These are phyloP conservation scores for Anarsia innoxiella DNA, from an alignment of 2,888 invertebrate genomes.

Conservation along the genomic window DNA sequence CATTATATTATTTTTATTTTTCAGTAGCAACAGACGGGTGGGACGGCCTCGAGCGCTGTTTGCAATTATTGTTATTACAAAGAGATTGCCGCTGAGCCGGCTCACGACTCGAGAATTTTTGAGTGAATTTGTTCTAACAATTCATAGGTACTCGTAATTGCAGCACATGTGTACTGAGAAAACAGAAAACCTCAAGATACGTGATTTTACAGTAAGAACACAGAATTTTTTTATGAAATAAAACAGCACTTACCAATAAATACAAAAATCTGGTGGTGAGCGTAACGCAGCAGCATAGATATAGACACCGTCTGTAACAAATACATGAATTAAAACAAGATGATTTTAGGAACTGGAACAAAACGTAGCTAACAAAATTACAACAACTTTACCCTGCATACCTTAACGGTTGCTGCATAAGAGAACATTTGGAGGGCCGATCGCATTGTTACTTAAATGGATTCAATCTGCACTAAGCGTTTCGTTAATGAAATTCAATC, in stretches of 20 bases:
- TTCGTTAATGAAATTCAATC: slow-evolving; percentile 75
- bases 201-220: no score
- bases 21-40: slow-evolving; percentile 18
- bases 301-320: slow-evolving; percentile 97
- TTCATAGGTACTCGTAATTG: slow-evolving; percentile 43
- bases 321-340: no score
- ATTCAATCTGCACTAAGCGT: slow-evolving; percentile 74
- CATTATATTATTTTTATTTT: slow-evolving; percentile 46
- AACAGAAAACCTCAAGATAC: no score
- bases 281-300: slow-evolving; percentile 97
- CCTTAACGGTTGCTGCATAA: slow-evolving; percentile 34
- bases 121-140: slow-evolving; percentile 47
- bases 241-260: slow-evolving; percentile 90
- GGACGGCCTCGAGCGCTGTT: slow-evolving; percentile 26
- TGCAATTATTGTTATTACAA: slow-evolving; percentile 74
- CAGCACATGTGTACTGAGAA: slow-evolving; percentile 9
- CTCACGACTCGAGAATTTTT: slow-evolving; percentile 54
- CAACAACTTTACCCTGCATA: no score
- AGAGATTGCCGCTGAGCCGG: slow-evolving; percentile 66
- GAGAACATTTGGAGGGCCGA: slow-evolving; percentile 43
- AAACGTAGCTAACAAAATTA: no score
- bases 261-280: slow-evolving; percentile 99
- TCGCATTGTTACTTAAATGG: slow-evolving; percentile 66
- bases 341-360: no score
- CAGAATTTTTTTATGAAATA: no score